A percentile compares a stretch with the other conserved stretches of the same genome.
Evolutionary conservation across 2,888 invertebrate species (phyloP).

Genomic region (Tetramorium bicarinatum): DNA sequence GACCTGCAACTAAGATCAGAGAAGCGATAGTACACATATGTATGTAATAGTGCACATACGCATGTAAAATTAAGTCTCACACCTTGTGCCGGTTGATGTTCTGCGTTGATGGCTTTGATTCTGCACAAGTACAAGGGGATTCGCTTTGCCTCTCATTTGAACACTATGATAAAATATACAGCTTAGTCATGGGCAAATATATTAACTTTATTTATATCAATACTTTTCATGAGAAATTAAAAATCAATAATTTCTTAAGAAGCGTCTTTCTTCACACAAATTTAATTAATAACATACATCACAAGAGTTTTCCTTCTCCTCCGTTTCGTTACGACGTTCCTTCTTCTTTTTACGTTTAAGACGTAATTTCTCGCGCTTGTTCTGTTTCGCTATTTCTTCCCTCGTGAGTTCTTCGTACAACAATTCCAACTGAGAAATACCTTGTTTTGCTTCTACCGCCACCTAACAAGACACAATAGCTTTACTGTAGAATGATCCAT

Average conservation of each 20-base stretch:
- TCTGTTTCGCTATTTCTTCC: conserved; percentile 94
- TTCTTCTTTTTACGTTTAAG: conserved; percentile 92
- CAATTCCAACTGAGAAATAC: conserved; percentile 95
- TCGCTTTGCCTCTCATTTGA: conserved; percentile 71
- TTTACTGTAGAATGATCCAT: background rate
- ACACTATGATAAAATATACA: conserved; percentile 65
- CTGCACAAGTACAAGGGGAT: conserved; percentile 73
- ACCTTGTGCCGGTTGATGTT: conserved; percentile 83
- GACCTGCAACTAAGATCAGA: conserved; percentile 79
- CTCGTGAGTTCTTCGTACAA: conserved; percentile 95
- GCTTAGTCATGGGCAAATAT: background rate
- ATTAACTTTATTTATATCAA: conserved; percentile 15
- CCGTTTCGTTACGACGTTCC: conserved; percentile 88
- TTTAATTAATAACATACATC: conserved; percentile 83
- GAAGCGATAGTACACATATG: background rate
- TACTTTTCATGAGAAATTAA: background rate
- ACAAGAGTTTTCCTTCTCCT: conserved; percentile 86
- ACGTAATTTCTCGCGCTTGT: conserved; percentile 95
- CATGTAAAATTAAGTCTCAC: conserved; percentile 30
- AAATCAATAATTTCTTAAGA: background rate
- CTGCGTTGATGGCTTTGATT: conserved; percentile 78
- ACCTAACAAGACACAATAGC: conserved; percentile 86
- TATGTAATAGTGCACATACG: background rate
- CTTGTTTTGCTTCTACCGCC: conserved; percentile 95
- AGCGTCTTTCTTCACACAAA: background rate